Evolutionary conservation across 2,113 vertebrate genomes (phyloP).

Genomic region (Myotis davidii): DNA sequence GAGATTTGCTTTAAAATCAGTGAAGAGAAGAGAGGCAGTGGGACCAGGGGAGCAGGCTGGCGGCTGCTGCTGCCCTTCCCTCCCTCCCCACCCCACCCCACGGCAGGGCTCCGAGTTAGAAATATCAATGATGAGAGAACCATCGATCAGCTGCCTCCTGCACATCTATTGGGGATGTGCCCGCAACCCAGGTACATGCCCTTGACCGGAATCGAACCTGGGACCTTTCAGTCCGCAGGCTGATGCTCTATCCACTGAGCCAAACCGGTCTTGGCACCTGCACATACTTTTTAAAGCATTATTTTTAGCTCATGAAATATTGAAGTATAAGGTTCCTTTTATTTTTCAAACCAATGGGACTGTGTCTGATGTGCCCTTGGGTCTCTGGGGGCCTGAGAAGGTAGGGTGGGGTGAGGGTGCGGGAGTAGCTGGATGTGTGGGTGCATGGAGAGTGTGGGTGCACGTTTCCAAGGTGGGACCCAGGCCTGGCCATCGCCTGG

Average conservation of each 20-base stretch:
- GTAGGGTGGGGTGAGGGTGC: neutral
- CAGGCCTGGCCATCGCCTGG: neutral
- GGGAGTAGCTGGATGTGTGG: neutral
- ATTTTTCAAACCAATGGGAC: conserved; percentile 79
- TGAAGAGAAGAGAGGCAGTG: conserved; percentile 41
- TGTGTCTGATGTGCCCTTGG: conserved; percentile 28
- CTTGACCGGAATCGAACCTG: too few species aligned
- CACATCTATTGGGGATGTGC: too few species aligned
- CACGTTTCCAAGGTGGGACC: neutral
- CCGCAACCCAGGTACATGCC: too few species aligned
- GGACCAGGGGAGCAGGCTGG: conserved; percentile 49
- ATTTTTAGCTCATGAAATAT: too few species aligned
- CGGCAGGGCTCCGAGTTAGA: conserved; percentile 62
- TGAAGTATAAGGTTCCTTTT: conserved; percentile 79
- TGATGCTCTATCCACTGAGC: too few species aligned
- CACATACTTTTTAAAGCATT: too few species aligned
- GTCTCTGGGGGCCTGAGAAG: neutral
- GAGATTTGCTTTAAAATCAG: conserved; percentile 45
- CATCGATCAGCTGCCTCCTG: too few species aligned
- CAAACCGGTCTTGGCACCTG: too few species aligned
- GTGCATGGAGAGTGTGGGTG: neutral
- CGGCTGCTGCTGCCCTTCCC: neutral
- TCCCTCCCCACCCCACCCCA: neutral
- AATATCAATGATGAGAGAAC: too few species aligned
- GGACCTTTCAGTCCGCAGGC: too few species aligned